Percentiles rank a stretch among this genome's conserved stretches.
These are phyloP conservation scores for Psephotus haematonotus DNA, from an alignment of 2,113 vertebrate species.

Conservation along the genomic window DNA sequence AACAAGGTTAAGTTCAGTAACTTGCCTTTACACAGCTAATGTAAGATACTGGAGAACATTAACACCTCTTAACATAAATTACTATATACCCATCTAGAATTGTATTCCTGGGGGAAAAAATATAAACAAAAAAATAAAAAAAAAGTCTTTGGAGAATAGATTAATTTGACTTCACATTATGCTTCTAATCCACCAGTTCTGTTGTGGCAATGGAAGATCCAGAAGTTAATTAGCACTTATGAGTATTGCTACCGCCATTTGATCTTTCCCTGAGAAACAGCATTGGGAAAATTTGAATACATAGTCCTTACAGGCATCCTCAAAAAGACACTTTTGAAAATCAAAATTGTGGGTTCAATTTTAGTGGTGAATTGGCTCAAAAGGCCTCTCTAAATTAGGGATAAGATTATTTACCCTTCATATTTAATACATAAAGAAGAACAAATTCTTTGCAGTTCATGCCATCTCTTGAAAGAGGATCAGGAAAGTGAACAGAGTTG, in stretches of 20 bases:
- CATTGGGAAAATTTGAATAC: neutral
- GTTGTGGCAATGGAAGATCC: neutral
- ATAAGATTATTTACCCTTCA: neutral
- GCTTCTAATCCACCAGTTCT: neutral
- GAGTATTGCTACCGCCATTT: neutral
- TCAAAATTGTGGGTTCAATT: neutral
- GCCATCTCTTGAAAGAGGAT: neutral
- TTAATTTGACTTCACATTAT: neutral
- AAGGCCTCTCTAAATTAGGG: neutral
- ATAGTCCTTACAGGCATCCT: neutral
- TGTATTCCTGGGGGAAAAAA: fast-evolving
- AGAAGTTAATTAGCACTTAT: neutral
- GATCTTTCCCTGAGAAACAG: neutral
- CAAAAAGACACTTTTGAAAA: neutral
- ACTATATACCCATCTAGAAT: neutral
- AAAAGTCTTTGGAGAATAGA: neutral
- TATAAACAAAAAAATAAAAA: too few species aligned
- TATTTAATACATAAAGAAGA: neutral
- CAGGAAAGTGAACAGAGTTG: neutral
- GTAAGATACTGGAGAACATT: neutral
- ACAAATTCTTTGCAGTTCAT: neutral
- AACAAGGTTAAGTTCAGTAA: neutral
- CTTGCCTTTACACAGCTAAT: neutral
- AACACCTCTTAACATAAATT: neutral
- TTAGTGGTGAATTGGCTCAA: neutral